Evolutionary conservation across 2,888 invertebrate species (phyloP).

Genomic region (Biston stratarius): DNA sequence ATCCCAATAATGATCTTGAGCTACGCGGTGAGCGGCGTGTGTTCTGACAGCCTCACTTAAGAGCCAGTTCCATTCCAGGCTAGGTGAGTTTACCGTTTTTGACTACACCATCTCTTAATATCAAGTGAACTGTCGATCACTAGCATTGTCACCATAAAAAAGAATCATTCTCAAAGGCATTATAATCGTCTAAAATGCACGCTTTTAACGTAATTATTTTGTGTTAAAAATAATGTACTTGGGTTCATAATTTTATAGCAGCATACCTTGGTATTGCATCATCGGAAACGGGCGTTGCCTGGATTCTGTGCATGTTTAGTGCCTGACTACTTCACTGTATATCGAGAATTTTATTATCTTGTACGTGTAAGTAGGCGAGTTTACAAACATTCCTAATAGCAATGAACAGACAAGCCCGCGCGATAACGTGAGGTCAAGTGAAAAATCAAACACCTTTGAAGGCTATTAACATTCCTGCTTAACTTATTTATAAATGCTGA

Average conservation of each 20-base stretch:
- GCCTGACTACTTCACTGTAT: slow-evolving; percentile 55
- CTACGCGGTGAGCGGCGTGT: no score
- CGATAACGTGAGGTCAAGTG: slow-evolving; percentile 60
- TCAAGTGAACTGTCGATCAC: no score
- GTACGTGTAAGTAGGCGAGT: slow-evolving; percentile 44
- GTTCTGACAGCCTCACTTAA: no score
- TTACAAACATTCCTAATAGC: slow-evolving; percentile 58
- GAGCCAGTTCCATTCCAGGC: no score
- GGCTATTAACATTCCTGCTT: slow-evolving; percentile 66
- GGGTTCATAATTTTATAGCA: slow-evolving; percentile 36
- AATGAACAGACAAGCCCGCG: slow-evolving; percentile 56
- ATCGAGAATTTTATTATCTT: slow-evolving; percentile 68
- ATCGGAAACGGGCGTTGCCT: slow-evolving; percentile 56
- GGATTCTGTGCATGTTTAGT: slow-evolving; percentile 58
- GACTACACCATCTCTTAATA: no score
- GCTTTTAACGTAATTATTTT: slow-evolving; percentile 31
- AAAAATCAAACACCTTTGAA: slow-evolving; percentile 65
- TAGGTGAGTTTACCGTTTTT: no score
- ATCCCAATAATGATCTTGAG: no score
- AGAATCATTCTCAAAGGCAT: slow-evolving; percentile 19
- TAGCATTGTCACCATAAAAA: no score
- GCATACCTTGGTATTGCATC: slow-evolving; percentile 55
- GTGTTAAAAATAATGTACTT: slow-evolving; percentile 37
- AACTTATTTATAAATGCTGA: slow-evolving; percentile 64
- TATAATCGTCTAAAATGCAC: slow-evolving; percentile 44